phyloP scores from a whole-genome alignment of 2,113 vertebrate species.

The Reinhardtius hippoglossoides region DNA sequence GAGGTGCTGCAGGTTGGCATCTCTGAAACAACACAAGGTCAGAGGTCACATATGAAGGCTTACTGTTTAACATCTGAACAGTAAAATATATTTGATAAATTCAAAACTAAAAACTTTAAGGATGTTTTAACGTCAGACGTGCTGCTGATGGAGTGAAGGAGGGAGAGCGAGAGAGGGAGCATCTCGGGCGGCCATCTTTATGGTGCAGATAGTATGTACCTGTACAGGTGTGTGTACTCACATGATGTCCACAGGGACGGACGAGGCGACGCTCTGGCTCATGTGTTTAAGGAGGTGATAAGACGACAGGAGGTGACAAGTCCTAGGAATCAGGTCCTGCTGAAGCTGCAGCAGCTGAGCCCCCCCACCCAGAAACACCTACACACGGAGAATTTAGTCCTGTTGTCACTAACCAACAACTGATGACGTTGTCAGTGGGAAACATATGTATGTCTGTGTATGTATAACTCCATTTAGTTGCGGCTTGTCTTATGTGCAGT shows the following conservation, averaged over 20 bases:
- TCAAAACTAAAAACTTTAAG: not conserved
- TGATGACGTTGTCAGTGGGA: not conserved
- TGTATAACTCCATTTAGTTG: too few relatives aligned
- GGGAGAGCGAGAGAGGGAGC: too few relatives aligned
- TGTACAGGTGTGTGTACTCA: conserved; percentile 76
- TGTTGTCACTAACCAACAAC: not conserved
- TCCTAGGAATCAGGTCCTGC: conserved; percentile 92
- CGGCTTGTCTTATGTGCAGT: not conserved
- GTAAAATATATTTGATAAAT: not conserved
- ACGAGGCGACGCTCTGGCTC: conserved; percentile 86
- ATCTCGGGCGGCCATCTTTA: too few relatives aligned
- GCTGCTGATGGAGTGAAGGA: too few relatives aligned
- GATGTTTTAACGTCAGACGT: too few relatives aligned
- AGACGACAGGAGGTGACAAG: conserved; percentile 88
- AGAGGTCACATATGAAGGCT: conserved; percentile 10
- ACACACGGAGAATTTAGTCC: conserved; percentile 9
- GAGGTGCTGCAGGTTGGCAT: conserved; percentile 94
- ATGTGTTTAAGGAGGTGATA: conserved; percentile 91
- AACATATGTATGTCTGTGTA: not conserved
- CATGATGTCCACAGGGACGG: conserved; percentile 89
- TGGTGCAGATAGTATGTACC: not conserved
- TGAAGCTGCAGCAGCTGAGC: conserved; percentile 90
- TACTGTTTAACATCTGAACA: not conserved
- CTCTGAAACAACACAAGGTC: conserved; percentile 78
- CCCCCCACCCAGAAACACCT: conserved; percentile 86